Evolutionary conservation across 2,888 invertebrate species (phyloP).

Genomic region (Nasonovia ribisnigri): DNA sequence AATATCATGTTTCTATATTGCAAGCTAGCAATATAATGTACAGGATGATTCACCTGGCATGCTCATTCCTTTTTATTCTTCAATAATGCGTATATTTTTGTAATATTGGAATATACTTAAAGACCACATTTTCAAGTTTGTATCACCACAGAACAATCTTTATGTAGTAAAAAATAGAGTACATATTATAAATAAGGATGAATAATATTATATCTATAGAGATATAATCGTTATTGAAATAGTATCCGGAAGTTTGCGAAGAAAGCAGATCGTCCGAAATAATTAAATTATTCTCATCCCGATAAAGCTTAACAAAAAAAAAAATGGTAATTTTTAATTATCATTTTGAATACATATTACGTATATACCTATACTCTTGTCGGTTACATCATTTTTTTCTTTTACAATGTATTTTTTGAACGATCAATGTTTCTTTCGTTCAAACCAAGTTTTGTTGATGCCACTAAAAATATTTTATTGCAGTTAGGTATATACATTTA

Average conservation of each 20-base stretch:
- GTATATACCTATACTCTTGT: neutral
- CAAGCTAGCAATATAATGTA: neutral
- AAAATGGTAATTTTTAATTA: neutral
- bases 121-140: too few relatives aligned
- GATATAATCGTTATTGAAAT: neutral
- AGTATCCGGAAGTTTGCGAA: neutral
- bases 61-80: too few relatives aligned
- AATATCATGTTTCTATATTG: neutral
- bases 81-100: too few relatives aligned
- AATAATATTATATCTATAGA: neutral
- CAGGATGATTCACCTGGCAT: too few relatives aligned
- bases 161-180: neutral
- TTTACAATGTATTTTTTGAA: neutral
- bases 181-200: neutral
- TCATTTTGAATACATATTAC: neutral
- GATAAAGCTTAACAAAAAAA: neutral
- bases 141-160: too few relatives aligned
- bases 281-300: neutral
- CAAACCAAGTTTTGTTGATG: neutral
- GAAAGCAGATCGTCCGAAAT: neutral
- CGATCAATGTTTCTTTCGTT: neutral
- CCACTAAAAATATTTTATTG: neutral
- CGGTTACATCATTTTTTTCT: neutral
- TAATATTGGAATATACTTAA: too few relatives aligned
- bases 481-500: neutral